A percentile compares a stretch with the other conserved stretches of the same genome.
Conservation (phyloP, 2,888 invertebrate species). For the Diplazon laetatorius region DNA sequence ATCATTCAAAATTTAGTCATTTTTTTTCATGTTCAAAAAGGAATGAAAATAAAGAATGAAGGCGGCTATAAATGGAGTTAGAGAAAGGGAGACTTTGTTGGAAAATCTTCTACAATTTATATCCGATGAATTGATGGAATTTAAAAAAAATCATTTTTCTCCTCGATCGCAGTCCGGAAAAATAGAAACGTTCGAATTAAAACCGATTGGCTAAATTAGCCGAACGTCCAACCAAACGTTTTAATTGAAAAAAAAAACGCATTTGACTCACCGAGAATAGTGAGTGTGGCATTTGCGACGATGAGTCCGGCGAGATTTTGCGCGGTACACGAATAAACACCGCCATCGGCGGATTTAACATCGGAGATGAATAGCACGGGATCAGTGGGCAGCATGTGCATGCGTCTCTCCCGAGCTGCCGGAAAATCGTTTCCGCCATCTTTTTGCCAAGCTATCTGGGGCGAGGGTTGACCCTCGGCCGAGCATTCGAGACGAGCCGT, state of each 20-base stretch:
- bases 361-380: constrained; percentile 96
- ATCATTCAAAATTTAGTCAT: not conserved
- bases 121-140: too few species aligned
- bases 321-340: constrained; percentile 96
- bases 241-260: too few species aligned
- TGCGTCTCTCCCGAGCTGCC: constrained; percentile 95
- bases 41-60: too few species aligned
- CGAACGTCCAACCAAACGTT: too few species aligned
- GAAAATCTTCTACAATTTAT: too few species aligned
- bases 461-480: constrained; percentile 93
- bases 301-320: constrained; percentile 94
- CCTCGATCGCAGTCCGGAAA: too few species aligned
- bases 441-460: constrained; percentile 95
- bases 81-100: too few species aligned
- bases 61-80: too few species aligned
- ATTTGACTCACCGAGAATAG: constrained; percentile 87
- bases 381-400: constrained; percentile 96
- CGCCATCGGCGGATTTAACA: constrained; percentile 94
- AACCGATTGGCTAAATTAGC: too few species aligned
- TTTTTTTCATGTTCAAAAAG: too few species aligned
- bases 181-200: too few species aligned
- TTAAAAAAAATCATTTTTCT: too few species aligned
- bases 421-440: constrained; percentile 97
- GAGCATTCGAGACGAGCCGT: constrained; percentile 95
- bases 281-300: constrained; percentile 92